Base-by-base conservation (phyloP, 2,797 vertebrate genomes). In the Hephaestus fuliginosus region DNA sequence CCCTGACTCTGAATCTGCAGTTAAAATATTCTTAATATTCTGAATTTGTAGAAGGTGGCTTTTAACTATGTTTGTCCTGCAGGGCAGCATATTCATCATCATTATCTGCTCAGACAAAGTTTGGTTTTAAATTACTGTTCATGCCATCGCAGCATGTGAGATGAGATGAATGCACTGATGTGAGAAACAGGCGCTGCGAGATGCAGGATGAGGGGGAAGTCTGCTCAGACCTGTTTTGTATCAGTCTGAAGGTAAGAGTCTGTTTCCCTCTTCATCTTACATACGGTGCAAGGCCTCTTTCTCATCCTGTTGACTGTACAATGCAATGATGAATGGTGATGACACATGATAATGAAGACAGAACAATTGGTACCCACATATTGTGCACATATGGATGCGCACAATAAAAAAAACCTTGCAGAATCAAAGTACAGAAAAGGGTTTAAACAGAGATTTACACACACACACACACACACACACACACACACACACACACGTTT, bases 241-340 rank as follows among this genome's bases (percentile, higher is more conserved):
- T 64, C 20, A 63, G 18, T 71, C 30, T 20, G 43, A 58, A 9
- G 4, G 43, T 56, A n/a, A 76, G 74, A 78, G 11, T 43, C 70
- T 36, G 9, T 49, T 81, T 81, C 36, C 22, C 44, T 64, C 39
- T 22, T 56, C 60, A 36, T 65, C 51, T 48, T 76, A 57, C 57
- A 68, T 20, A 56, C 0, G 6, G 17, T 48, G n/a, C 18, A 67
- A 77, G 70, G 68, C 60, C 9, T 61, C 41, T 41, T 39, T 78
- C 72, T 76, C 73, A 74, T 82, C 44, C 61, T 70, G 58, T 57
- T 73, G 12, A 68, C 80, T 86, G 83, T 48, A 22, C 14, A 52
- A 58, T 7, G 20, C 61, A 11, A 25, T 53, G 43, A 61, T 80
- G 46, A 55, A 70, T 7, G 53, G 11, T 44, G 61, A 67, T 63